Conservation (phyloP, 2,113 vertebrate genomes). For the Tragulus kanchil region DNA sequence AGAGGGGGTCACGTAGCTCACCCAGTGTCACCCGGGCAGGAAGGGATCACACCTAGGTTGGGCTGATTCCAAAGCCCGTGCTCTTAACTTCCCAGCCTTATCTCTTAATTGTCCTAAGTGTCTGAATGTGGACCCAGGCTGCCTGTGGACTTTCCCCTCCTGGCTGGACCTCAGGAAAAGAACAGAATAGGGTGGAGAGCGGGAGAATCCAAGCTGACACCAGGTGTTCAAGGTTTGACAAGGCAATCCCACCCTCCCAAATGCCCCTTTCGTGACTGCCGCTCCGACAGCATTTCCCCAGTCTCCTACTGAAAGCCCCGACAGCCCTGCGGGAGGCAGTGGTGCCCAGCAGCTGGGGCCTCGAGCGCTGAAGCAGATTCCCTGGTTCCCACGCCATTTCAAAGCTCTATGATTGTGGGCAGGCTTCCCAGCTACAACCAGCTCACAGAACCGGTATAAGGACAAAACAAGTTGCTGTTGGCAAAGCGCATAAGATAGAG, state of each 20-base stretch:
- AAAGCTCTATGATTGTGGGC: background rate
- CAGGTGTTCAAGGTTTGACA: background rate
- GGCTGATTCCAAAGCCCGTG: background rate
- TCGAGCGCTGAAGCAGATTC: background rate
- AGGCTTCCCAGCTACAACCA: background rate
- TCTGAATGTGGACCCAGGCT: background rate
- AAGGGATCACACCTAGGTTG: background rate
- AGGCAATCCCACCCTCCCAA: rapidly evolving
- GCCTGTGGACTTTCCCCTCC: background rate
- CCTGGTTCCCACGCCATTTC: background rate
- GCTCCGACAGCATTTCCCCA: background rate
- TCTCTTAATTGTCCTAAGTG: background rate
- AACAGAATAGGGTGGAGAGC: background rate
- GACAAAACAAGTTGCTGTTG: too few relatives aligned
- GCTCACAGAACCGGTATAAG: too few relatives aligned
- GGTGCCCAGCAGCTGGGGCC: background rate
- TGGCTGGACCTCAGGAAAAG: background rate
- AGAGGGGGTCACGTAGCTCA: background rate
- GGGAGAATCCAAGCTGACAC: background rate
- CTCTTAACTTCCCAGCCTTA: background rate
- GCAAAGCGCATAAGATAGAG: background rate
- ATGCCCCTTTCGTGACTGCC: background rate
- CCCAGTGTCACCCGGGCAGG: background rate
- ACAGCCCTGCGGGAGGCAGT: background rate
- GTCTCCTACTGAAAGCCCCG: too few relatives aligned